Evolutionary conservation across 2,797 vertebrate species (phyloP).

Genomic region (Coracias cyanogaster): DNA sequence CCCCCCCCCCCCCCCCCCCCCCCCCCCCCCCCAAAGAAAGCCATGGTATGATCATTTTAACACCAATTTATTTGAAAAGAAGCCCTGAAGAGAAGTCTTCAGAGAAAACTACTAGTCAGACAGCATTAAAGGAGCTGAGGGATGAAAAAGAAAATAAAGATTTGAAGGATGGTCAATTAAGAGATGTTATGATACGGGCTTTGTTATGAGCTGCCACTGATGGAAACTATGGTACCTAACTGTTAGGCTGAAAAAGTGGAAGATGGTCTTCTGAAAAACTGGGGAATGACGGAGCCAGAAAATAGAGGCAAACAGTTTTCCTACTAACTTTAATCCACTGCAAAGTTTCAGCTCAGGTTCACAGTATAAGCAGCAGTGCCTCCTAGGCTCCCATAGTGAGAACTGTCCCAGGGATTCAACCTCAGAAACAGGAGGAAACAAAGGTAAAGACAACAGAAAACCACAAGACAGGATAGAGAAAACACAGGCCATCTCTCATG

Average conservation of each 20-base stretch:
- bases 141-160: conserved; percentile 4
- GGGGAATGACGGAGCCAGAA: neutral
- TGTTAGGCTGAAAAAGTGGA: neutral
- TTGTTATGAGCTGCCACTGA: neutral
- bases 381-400: neutral
- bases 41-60: conserved; percentile 12
- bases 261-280: neutral
- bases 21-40: too few species aligned
- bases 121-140: neutral
- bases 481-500: fast-evolving
- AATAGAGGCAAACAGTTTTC: neutral
- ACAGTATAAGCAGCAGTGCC: neutral
- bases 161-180: neutral
- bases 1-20: too few species aligned
- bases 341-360: neutral
- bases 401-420: neutral
- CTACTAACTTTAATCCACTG: neutral
- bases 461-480: neutral
- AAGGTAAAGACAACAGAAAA: neutral
- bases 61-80: conserved; percentile 9
- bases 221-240: neutral
- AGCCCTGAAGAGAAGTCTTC: neutral
- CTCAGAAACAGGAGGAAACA: neutral
- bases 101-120: neutral
- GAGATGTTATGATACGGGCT: neutral